Evolutionary conservation across 2,888 invertebrate genomes (phyloP), one percentile per base, ranked within the genome.

Genomic region (Sepioteuthis lessoniana): DNA sequence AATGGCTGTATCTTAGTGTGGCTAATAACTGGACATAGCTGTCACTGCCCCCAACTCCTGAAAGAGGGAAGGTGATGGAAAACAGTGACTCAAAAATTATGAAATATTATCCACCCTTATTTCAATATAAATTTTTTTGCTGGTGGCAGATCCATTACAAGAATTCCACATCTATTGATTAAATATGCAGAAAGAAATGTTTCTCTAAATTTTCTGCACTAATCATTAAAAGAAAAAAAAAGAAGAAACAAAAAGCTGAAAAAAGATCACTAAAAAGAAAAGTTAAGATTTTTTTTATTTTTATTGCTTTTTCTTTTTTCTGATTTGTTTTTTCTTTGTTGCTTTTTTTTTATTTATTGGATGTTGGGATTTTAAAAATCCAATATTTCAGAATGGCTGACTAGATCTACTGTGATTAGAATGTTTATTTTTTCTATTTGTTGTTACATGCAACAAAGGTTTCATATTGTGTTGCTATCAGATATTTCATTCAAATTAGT

Each of bases 81-180:
- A 76, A 35, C 76, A 35, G 13, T 76, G n/a, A 76, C n/a, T 76
- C 76, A 76, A 76, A 16, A 4, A 76, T 76, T 76, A 76, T 35
- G n/a, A 5, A 76, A 16, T 76, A n/a, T 76, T 76, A 76, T 76
- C 55, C n/a, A 76, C n/a, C n/a, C 16, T n/a, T 76, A 76, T 76
- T 76, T 76, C 19, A n/a, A 76, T n/a, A 76, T 76, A 8, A 35
- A 10, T 76, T 76, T 76, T 60, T 60, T 60, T 31, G 5, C 31
- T 76, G 76, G 76, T 76, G 76, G n/a, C n/a, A 76, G 76, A n/a
- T 76, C n/a, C n/a, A 35, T 76, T 76, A n/a, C n/a, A 76, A 76
- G 76, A 76, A 76, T 76, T 76, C 76, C n/a, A 76, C n/a, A n/a
- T 25, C 55, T 21, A 55, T 55, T 76, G 76, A 76, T 76, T 76